Evolutionary conservation across 2,888 invertebrate genomes (phyloP).

Genomic region (Cheilosia vulpina): DNA sequence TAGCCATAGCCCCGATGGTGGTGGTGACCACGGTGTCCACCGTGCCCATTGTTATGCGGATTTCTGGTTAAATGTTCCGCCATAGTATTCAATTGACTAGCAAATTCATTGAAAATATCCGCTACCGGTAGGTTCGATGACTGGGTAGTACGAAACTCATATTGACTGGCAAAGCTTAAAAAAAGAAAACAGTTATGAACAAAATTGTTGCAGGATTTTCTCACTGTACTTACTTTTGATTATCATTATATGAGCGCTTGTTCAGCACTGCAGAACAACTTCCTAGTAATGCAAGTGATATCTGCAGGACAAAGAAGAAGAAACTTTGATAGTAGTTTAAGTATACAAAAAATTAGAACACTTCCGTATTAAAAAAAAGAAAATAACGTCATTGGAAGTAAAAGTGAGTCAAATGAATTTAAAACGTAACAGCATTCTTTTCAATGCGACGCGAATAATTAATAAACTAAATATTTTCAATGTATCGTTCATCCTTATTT

Average conservation of each 20-base stretch:
- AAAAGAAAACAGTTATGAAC: background rate
- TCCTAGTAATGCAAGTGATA: slow-evolving; percentile 27
- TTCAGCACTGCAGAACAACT: slow-evolving; percentile 29
- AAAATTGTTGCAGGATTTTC: background rate
- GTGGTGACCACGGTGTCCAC: background rate
- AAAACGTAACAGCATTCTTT: too few species aligned
- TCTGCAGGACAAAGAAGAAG: slow-evolving; percentile 13
- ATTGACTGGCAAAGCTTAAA: slow-evolving; percentile 20
- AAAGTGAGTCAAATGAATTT: too few species aligned
- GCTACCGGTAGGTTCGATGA: slow-evolving; percentile 4
- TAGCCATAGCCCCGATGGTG: slow-evolving; percentile 13
- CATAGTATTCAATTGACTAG: slow-evolving; percentile 9
- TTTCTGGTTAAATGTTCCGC: slow-evolving; percentile 17
- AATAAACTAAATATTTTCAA: too few species aligned
- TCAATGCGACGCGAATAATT: too few species aligned
- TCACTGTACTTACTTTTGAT: slow-evolving; percentile 29
- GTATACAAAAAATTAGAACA: background rate
- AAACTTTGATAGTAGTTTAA: background rate
- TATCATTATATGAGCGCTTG: slow-evolving; percentile 34
- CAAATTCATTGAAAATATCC: slow-evolving; percentile 21
- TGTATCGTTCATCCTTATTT: too few species aligned
- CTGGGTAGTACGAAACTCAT: background rate
- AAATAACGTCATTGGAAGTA: too few species aligned
- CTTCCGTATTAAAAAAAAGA: too few species aligned
- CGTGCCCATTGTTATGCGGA: background rate